phyloP scores from a whole-genome alignment of 2,113 vertebrate genomes.

The Ardeotis arabs region DNA sequence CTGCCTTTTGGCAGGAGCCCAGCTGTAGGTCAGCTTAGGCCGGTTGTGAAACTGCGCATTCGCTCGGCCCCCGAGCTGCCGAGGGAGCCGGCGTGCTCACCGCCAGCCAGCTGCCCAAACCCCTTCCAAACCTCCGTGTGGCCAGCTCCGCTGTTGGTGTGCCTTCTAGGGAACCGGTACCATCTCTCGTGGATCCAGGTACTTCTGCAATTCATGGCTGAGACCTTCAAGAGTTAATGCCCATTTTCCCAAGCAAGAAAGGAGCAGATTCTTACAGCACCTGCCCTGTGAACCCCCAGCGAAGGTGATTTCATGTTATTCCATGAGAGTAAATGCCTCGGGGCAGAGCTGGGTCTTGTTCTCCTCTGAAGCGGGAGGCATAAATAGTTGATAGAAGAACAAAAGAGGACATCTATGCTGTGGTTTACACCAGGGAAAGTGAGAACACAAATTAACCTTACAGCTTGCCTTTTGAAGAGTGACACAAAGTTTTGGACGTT shows the following conservation, averaged over 20 bases:
- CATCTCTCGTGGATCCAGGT: not conserved
- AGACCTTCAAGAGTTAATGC: not conserved
- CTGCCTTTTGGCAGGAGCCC: not conserved
- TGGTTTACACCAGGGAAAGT: not conserved
- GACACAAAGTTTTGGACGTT: fast-evolving
- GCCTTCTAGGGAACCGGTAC: not conserved
- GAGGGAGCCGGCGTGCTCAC: not conserved
- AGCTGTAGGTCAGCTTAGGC: not conserved
- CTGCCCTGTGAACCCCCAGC: fast-evolving
- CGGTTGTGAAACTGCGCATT: not conserved
- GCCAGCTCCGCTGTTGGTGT: not conserved
- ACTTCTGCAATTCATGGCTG: not conserved
- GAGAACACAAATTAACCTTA: not conserved
- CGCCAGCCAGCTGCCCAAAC: not conserved
- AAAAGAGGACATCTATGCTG: not conserved
- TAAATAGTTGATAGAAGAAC: constrained; percentile 37
- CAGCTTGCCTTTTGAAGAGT: not conserved
- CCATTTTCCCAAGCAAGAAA: not conserved
- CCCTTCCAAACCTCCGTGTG: not conserved
- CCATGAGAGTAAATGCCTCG: not conserved
- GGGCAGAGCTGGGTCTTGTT: not conserved
- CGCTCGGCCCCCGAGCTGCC: not conserved
- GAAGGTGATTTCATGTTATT: not conserved
- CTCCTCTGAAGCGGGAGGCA: not conserved
- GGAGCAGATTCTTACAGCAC: not conserved